Evolutionary conservation across 2,888 invertebrate genomes (phyloP).

Genomic region (Ypsolopha scabrella): DNA sequence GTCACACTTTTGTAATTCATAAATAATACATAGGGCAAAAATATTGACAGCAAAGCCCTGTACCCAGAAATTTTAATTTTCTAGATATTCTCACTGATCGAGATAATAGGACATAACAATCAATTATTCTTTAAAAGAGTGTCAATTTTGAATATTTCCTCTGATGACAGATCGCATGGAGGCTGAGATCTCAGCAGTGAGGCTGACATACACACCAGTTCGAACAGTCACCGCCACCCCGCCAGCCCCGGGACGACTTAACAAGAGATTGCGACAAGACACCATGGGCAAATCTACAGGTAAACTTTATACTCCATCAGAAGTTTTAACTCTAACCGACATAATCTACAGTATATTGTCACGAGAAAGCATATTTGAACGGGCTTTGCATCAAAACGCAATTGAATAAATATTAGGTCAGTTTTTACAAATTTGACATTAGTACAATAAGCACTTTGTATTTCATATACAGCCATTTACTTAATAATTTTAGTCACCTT

Average conservation of each 20-base stretch:
- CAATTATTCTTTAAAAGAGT: not conserved
- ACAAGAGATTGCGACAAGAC: conserved; percentile 43
- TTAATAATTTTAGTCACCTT: too few relatives aligned
- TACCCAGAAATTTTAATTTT: too few relatives aligned
- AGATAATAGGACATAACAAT: not conserved
- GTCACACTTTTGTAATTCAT: not conserved
- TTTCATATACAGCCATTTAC: too few relatives aligned
- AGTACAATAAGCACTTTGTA: too few relatives aligned
- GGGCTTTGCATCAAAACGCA: too few relatives aligned
- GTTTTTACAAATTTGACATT: too few relatives aligned
- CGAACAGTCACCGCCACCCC: conserved; percentile 39
- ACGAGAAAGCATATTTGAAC: too few relatives aligned
- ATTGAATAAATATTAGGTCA: too few relatives aligned
- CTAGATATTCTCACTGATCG: not conserved
- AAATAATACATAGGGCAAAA: not conserved
- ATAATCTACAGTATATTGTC: too few relatives aligned
- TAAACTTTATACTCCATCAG: conserved; percentile 5
- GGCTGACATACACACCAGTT: conserved; percentile 33
- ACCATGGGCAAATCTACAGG: conserved; percentile 15
- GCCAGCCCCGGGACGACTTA: conserved; percentile 23
- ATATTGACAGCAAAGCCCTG: too few relatives aligned
- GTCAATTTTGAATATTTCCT: too few relatives aligned
- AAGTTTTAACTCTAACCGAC: too few relatives aligned
- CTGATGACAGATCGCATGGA: conserved; percentile 41
- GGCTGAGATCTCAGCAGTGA: conserved; percentile 43